A percentile compares a stretch with the other conserved stretches of the same genome.
Evolutionary conservation across 1,140 invertebrate species (phyloP).

Genomic region (Sipha flava): DNA sequence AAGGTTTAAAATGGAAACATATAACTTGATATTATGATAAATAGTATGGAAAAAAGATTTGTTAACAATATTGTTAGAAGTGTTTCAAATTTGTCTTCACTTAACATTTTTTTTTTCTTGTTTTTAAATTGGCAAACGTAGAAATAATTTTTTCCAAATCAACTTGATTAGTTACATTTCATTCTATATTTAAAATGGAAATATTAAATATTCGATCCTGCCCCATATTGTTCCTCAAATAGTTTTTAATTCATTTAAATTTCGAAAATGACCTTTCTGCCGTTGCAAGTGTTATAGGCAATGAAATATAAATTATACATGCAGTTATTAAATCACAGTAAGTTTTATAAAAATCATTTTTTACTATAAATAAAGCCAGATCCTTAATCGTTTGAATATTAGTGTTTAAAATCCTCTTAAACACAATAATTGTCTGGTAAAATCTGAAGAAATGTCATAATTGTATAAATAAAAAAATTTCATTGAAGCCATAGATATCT

Average conservation of each 20-base stretch:
- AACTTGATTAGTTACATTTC: neutral
- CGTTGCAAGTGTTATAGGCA: neutral
- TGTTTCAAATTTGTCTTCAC: too few relatives aligned
- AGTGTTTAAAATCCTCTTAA: neutral
- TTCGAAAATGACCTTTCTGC: slow-evolving; percentile 24
- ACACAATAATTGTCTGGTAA: neutral
- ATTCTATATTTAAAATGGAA: neutral
- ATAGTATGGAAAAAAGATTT: too few relatives aligned
- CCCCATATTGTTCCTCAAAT: neutral
- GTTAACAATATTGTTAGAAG: too few relatives aligned
- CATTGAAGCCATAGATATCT: neutral
- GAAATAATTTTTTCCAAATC: neutral
- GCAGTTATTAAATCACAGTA: neutral
- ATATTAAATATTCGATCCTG: neutral
- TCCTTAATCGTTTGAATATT: neutral
- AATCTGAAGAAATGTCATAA: neutral
- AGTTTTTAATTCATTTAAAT: slow-evolving; percentile 22
- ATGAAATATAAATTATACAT: neutral
- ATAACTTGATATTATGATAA: too few relatives aligned
- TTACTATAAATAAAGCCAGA: too few relatives aligned
- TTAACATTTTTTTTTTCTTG: neutral
- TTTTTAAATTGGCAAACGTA: neutral
- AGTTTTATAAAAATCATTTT: too few relatives aligned
- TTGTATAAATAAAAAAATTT: neutral
- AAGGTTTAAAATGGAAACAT: too few relatives aligned